phyloP scores from a whole-genome alignment of 2,888 invertebrate species.

The Zele albiditarsus region DNA sequence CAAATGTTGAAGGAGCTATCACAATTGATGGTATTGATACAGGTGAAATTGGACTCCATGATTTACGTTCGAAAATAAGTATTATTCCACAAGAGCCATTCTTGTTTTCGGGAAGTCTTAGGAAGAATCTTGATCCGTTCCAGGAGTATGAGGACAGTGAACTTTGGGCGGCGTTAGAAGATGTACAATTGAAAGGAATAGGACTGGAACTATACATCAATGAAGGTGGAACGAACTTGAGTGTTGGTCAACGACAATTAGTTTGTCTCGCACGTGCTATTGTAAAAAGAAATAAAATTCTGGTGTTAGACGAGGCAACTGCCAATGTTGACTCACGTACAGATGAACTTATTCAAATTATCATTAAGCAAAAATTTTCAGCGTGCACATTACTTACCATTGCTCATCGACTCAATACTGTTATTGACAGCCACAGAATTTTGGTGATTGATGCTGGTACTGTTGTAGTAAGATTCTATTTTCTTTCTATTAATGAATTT shows the following conservation, averaged over 20 bases:
- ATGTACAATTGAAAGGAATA: constrained; percentile 83
- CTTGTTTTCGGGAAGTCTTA: constrained; percentile 88
- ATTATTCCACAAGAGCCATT: constrained; percentile 88
- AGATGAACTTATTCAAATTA: constrained; percentile 75
- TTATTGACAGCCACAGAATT: constrained; percentile 78
- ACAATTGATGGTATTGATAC: constrained; percentile 74
- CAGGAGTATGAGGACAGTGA: constrained; percentile 84
- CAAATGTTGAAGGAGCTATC: constrained; percentile 72
- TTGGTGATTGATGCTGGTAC: constrained; percentile 76
- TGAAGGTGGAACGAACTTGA: constrained; percentile 84
- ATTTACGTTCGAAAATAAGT: constrained; percentile 76
- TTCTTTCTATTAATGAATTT: background rate
- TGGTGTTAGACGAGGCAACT: constrained; percentile 94
- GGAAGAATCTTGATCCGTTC: constrained; percentile 93
- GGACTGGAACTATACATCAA: constrained; percentile 80
- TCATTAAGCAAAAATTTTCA: constrained; percentile 75
- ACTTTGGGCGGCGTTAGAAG: constrained; percentile 89
- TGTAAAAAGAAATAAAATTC: constrained; percentile 85
- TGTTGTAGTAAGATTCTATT: constrained; percentile 64
- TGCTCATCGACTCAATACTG: constrained; percentile 78
- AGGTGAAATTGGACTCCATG: constrained; percentile 74
- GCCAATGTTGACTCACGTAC: constrained; percentile 93
- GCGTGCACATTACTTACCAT: constrained; percentile 77
- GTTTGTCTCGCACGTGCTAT: constrained; percentile 93
- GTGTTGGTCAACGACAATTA: constrained; percentile 92